Conservation (phyloP, 2,113 vertebrate species). For the Corvus hawaiiensis region DNA sequence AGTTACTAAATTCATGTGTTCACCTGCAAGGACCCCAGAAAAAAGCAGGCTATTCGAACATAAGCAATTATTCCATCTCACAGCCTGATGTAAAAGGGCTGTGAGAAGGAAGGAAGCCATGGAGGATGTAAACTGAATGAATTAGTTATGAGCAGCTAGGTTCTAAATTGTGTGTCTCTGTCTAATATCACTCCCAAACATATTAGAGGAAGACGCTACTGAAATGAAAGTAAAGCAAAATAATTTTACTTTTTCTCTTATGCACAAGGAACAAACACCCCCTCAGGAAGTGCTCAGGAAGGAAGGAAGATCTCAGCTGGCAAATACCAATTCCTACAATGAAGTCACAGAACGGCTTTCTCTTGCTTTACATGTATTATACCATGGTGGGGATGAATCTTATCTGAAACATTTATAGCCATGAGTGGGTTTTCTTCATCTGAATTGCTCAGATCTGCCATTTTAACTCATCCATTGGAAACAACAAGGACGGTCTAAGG, state of each 20-base stretch:
- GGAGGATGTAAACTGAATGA: neutral
- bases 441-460: neutral
- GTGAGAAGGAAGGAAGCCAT: neutral
- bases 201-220: neutral
- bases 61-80: neutral
- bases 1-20: neutral
- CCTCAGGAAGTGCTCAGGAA: neutral
- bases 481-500: neutral
- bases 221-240: neutral
- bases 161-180: neutral
- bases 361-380: neutral
- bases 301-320: neutral
- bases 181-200: neutral
- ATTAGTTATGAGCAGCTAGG: neutral
- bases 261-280: neutral
- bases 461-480: neutral
- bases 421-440: neutral
- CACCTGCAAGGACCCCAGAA: neutral
- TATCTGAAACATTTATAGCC: neutral
- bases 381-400: neutral
- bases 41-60: neutral
- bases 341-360: neutral
- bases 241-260: neutral
- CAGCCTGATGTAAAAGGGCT: neutral
- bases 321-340: rapidly evolving